phyloP scores from a whole-genome alignment of 1,140 invertebrate species.

The Lepidurus packardi region DNA sequence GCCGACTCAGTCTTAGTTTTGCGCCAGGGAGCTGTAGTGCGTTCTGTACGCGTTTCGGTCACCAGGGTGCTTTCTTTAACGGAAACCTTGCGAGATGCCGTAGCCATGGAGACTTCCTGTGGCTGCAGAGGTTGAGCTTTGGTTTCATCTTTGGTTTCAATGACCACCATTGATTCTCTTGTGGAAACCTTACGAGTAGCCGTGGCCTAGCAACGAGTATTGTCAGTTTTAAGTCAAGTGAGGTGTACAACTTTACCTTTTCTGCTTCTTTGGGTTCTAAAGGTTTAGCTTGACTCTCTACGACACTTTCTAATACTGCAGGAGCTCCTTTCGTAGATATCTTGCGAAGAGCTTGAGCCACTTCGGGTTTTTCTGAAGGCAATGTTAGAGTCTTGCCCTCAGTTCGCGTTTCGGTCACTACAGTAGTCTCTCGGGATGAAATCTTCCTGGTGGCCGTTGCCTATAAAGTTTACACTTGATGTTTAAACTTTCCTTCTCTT shows the following conservation, averaged over 20 bases:
- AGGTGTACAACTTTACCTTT: neutral
- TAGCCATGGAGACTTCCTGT: too few relatives aligned
- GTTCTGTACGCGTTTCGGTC: neutral
- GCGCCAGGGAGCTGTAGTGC: neutral
- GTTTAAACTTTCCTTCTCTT: neutral
- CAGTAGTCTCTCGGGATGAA: constrained; percentile 7
- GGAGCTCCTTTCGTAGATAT: constrained; percentile 16
- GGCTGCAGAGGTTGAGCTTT: too few relatives aligned
- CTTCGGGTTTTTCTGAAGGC: constrained; percentile 38
- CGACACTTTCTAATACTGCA: neutral
- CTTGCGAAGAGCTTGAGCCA: constrained; percentile 24
- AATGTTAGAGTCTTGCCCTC: constrained; percentile 38
- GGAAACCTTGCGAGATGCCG: constrained; percentile 23
- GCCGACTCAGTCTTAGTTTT: neutral
- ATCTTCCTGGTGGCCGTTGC: neutral
- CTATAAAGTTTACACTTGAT: neutral
- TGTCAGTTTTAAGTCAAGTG: neutral
- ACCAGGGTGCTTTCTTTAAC: constrained; percentile 26
- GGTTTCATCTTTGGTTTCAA: neutral
- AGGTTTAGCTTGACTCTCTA: neutral
- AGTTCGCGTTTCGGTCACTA: constrained; percentile 33
- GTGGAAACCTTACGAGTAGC: constrained; percentile 15
- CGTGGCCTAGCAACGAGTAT: neutral
- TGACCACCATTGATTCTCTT: neutral
- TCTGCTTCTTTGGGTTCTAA: neutral